Conservation (phyloP, 2,888 invertebrate genomes). For the Harpalus rufipes region DNA sequence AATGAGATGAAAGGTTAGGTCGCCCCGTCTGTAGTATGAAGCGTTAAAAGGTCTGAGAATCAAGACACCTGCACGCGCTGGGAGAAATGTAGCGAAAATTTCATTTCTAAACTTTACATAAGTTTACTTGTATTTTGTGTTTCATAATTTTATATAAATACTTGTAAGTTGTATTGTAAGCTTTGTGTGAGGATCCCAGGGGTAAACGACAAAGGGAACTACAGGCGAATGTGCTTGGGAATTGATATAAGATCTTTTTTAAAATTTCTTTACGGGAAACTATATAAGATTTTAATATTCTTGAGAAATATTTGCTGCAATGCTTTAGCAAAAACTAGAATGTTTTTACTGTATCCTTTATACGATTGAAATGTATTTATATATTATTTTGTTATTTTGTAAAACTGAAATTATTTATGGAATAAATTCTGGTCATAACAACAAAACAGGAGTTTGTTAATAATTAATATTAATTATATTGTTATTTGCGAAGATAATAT, state of each 20-base stretch:
- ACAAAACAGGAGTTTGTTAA: too few relatives aligned
- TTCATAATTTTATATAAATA: constrained; percentile 65
- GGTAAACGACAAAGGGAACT: constrained; percentile 6
- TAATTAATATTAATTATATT: too few relatives aligned
- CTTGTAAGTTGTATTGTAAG: constrained; percentile 56
- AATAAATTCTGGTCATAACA: too few relatives aligned
- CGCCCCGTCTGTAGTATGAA: constrained; percentile 36
- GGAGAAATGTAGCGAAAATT: constrained; percentile 65
- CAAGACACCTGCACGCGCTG: constrained; percentile 58
- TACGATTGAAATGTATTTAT: too few relatives aligned
- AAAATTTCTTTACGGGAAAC: neutral
- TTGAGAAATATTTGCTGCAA: too few relatives aligned
- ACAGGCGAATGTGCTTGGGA: neutral
- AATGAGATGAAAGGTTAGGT: constrained; percentile 61
- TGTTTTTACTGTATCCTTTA: too few relatives aligned
- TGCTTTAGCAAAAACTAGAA: too few relatives aligned
- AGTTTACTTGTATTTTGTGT: constrained; percentile 65
- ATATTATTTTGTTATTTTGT: too few relatives aligned
- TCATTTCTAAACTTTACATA: constrained; percentile 66
- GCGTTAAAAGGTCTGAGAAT: constrained; percentile 62
- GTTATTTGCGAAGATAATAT: too few relatives aligned
- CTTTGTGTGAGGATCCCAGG: neutral
- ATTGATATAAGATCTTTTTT: neutral
- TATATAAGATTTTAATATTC: neutral
- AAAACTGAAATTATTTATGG: too few relatives aligned